Percentiles rank a stretch among this genome's conserved stretches.
Evolutionary conservation across 2,797 vertebrate species (phyloP).

Genomic region (Takifugu rubripes): DNA sequence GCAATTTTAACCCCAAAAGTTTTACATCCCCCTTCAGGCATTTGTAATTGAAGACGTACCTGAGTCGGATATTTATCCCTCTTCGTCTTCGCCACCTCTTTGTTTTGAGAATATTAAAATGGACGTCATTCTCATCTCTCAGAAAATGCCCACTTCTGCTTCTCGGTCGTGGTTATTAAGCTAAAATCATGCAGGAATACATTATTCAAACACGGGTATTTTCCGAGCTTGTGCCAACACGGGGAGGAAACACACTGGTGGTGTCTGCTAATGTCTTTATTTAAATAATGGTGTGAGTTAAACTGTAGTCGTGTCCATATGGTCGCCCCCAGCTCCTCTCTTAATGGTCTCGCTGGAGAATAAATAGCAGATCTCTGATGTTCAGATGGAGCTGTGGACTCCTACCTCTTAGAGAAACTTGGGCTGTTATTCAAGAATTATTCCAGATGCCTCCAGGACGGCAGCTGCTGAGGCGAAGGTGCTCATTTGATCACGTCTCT

Average conservation of each 20-base stretch:
- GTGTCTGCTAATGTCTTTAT: conserved; percentile 34
- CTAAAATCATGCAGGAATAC: conserved; percentile 12
- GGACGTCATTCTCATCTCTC: too few species aligned
- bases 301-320: conserved; percentile 63
- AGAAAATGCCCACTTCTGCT: background rate
- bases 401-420: too few species aligned
- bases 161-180: conserved; percentile 43
- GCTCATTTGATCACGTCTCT: too few species aligned
- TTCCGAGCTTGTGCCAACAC: conserved; percentile 24
- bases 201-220: background rate
- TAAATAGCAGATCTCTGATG: conserved; percentile 48
- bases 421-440: too few species aligned
- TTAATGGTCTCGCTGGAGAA: conserved; percentile 65
- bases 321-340: conserved; percentile 50
- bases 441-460: conserved; percentile 10
- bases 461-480: too few species aligned
- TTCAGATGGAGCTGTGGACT: conserved; percentile 22
- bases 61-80: conserved; percentile 18
- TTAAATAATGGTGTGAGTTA: conserved; percentile 54
- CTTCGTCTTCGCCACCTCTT: background rate
- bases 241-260: conserved; percentile 16
- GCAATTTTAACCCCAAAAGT: conserved; percentile 1
- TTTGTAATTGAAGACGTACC: conserved; percentile 26
- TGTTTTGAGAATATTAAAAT: too few species aligned
- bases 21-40: background rate